phyloP scores from a whole-genome alignment of 2,888 invertebrate species.

The Agelastica alni region DNA sequence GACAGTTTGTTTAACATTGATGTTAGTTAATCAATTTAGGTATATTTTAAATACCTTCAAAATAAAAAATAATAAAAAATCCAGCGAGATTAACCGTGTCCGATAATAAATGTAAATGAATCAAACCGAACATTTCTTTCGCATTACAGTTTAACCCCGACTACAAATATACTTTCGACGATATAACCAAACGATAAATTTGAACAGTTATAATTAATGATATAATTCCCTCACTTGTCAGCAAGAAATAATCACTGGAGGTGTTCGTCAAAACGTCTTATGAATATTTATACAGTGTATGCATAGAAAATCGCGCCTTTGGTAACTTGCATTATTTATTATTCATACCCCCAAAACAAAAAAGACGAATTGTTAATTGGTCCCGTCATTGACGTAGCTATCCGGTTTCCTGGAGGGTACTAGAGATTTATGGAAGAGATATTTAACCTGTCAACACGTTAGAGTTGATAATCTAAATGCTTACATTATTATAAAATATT shows the following conservation, averaged over 20 bases:
- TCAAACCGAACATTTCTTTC: background rate
- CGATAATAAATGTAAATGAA: too few relatives aligned
- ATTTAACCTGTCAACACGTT: background rate
- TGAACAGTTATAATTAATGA: conserved; percentile 27
- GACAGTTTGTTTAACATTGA: too few relatives aligned
- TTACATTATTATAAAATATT: conserved; percentile 6
- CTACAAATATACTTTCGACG: conserved; percentile 3
- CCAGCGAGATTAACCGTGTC: too few relatives aligned
- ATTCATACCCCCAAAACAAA: conserved; percentile 34
- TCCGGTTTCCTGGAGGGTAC: conserved; percentile 2
- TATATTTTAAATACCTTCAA: too few relatives aligned
- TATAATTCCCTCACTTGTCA: conserved; percentile 43
- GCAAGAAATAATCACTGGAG: conserved; percentile 51
- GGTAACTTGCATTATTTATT: conserved; percentile 47
- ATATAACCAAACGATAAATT: conserved; percentile 14
- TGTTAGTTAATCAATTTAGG: too few relatives aligned
- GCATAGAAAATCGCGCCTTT: conserved; percentile 53
- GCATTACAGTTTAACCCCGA: background rate
- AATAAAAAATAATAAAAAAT: too few relatives aligned
- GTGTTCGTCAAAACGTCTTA: conserved; percentile 53
- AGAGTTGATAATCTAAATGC: background rate
- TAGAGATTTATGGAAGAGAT: conserved; percentile 3
- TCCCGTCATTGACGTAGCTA: conserved; percentile 30
- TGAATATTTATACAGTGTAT: conserved; percentile 54
- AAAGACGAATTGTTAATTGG: conserved; percentile 43